Base-by-base conservation (phyloP, 2,113 vertebrate genomes). In the Sturnus vulgaris region DNA sequence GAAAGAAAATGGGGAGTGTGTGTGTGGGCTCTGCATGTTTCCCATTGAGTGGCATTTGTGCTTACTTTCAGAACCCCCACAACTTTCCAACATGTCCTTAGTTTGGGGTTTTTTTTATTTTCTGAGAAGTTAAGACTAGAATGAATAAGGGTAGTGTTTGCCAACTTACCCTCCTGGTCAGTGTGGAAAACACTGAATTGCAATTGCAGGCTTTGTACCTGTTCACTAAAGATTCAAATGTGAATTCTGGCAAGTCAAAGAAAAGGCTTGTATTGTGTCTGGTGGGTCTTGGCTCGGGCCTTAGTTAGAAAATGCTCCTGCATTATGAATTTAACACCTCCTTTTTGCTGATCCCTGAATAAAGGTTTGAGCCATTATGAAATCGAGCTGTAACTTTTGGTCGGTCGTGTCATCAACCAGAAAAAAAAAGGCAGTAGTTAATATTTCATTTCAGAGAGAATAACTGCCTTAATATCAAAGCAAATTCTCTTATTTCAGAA, bases 111-210 rank as follows among this genome's bases (percentile, higher is more conserved):
- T 59, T 31, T 59, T 13, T 16, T 50, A 46, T 75, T 93, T 90
- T 73, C 69, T 37, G 33, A 35, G 63, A 86, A 79, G 49, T 82
- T 91, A 69, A 92, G 71, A 33, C 50, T 76, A 49, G 90, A 80
- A 81, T 86, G 82, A 94, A 65, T 90, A 88, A 80, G 71, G 23
- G 59, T 42, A 83, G 86, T 88, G 64, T 93, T 86, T 88, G 75
- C 82, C 79, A 83, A n/a, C 21, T 50, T 82, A 77, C 55, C 39
- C 27, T 73, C n/a, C 57, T 65, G 82, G 44, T 72, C 70, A 87
- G 44, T 3, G 1, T 82, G 73, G 78, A 91, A 92, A 90, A 69
- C n/a, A 53, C 44, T 59, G 65, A 79, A 79, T 57, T 82, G 57
- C 55, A 55, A 33, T 87, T 85, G 66, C 82, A 82, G 84, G 63